Evolutionary conservation across 2,113 vertebrate genomes (phyloP), one percentile per base, ranked within the genome.

Genomic region (Stegostoma tigrinum): DNA sequence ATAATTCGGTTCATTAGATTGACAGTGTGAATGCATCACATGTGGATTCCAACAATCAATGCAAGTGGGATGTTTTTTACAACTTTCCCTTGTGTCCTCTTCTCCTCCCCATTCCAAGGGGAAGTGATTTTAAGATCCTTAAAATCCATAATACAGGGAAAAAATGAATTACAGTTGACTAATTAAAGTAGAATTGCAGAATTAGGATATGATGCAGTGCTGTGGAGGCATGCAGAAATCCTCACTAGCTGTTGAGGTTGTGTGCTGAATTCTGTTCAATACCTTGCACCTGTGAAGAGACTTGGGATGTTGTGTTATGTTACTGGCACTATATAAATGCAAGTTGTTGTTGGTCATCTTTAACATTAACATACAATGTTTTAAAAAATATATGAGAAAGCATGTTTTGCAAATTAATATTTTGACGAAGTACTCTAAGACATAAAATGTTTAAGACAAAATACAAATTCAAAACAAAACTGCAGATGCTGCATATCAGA

Each of bases 101-200:
- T 96, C 97, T 96, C 96, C 96, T 96, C 96, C 97, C 97, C 97
- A 97, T 98, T 97, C 97, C 97, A 97, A 98, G 96, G 97, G 95
- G 97, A 97, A 97, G 96, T 97, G n/a, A 70, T 91, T 15, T 91
- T n/a, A 64, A n/a, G 97, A 96, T 97, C 98, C 98, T 98, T 98
- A 97, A 61, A 61, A 98, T 98, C 98, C 97, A 97, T 97, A 97
- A 97, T 97, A 97, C 97, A 98, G 97, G 97, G 97, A 97, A 97
- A 98, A 98, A 97, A 98, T 98, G 98, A 98, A 98, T 98, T 97
- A 97, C 97, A 98, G 97, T 97, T 98, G 97, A 97, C 96, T 97
- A 98, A 97, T 98, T 97, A 98, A 97, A 98, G 52, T 48, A 72
- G 23, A 95, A 95, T 23, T 97, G 97, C 97, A 98, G 97, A 97